Conservation (phyloP, 2,888 invertebrate genomes). For the Spodoptera littoralis region DNA sequence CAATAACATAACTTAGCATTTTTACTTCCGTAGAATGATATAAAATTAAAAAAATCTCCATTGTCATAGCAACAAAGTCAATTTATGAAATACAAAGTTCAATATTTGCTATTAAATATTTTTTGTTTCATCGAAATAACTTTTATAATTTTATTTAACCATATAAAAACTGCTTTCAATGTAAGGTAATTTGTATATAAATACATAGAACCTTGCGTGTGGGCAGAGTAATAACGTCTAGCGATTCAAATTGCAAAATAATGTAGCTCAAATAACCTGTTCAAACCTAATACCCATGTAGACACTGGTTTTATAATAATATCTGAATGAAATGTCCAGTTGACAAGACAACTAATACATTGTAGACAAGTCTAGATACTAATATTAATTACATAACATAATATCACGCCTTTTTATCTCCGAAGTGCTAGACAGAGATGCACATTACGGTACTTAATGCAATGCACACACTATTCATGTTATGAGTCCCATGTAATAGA, state of each 20-base stretch:
- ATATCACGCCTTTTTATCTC: too few species aligned
- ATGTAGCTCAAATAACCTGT: conserved; percentile 50
- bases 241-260: conserved; percentile 50
- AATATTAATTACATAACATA: conserved; percentile 15
- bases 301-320: conserved; percentile 48
- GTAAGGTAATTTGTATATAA: conserved; percentile 16
- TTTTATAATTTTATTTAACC: conserved; percentile 11
- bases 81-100: too few species aligned
- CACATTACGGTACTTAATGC: too few species aligned
- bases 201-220: conserved; percentile 37
- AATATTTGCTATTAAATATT: neutral
- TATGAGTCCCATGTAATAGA: too few species aligned
- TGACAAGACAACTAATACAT: conserved; percentile 8
- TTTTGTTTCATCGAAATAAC: neutral
- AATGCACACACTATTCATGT: too few species aligned
- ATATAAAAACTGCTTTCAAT: conserved; percentile 20
- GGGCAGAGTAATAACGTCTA: conserved; percentile 37
- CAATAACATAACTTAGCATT: too few species aligned
- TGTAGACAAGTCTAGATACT: conserved; percentile 2
- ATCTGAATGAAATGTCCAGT: conserved; percentile 32
- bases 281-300: conserved; percentile 45
- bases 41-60: too few species aligned
- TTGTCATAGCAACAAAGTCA: too few species aligned
- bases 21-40: too few species aligned
- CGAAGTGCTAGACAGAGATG: too few species aligned